A percentile compares a stretch with the other conserved stretches of the same genome.
phyloP scores from a whole-genome alignment of 2,888 invertebrate species.

The Nephrotoma guestfalica region DNA sequence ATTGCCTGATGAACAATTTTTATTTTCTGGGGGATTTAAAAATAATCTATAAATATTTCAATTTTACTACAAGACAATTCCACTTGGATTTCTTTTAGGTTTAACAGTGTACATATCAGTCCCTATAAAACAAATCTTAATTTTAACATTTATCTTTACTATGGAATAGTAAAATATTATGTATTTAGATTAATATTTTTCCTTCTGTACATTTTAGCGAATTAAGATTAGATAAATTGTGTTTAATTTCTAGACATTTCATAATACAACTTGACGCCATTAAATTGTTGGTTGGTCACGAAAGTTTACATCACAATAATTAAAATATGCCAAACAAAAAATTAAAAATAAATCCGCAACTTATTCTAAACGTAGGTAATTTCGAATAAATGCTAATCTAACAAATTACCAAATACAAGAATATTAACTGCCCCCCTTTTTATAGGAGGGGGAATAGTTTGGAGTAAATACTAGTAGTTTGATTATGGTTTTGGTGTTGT shows the following conservation, averaged over 20 bases:
- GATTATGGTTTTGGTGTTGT: neutral
- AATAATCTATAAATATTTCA: too few relatives aligned
- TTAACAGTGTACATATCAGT: too few relatives aligned
- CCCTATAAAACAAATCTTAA: too few relatives aligned
- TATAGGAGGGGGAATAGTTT: too few relatives aligned
- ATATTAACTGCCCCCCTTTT: neutral
- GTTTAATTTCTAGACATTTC: neutral
- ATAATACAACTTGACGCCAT: neutral
- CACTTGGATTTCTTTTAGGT: too few relatives aligned
- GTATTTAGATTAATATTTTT: too few relatives aligned
- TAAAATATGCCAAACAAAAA: neutral
- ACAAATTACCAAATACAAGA: neutral
- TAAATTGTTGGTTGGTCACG: neutral
- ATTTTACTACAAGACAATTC: too few relatives aligned
- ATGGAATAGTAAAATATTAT: too few relatives aligned
- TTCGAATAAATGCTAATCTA: neutral
- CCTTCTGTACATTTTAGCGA: too few relatives aligned
- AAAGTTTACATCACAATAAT: neutral
- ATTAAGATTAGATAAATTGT: neutral
- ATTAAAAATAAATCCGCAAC: neutral
- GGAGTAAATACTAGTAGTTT: neutral
- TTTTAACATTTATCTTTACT: too few relatives aligned
- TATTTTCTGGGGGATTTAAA: too few relatives aligned
- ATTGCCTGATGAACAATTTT: too few relatives aligned
- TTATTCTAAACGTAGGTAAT: neutral